phyloP scores from a whole-genome alignment of 2,113 vertebrate species.

The Lasiurus cinereus region DNA sequence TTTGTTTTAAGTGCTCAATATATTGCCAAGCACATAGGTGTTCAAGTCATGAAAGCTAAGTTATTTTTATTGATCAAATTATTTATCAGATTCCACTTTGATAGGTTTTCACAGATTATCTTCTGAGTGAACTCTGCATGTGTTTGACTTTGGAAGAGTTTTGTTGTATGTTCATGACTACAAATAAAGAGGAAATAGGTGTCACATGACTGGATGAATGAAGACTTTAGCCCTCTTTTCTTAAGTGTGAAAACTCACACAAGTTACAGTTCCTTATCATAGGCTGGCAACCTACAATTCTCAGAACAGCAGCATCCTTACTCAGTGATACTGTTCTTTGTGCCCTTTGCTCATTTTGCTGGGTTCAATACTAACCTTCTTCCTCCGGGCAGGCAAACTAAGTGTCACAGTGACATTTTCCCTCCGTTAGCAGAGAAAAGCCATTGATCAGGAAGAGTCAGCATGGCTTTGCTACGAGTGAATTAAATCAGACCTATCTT shows the following conservation, averaged over 20 bases:
- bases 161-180: neutral
- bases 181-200: neutral
- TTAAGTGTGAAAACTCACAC: constrained; percentile 7
- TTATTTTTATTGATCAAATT: constrained; percentile 36
- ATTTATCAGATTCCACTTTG: neutral
- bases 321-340: neutral
- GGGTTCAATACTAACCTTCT: neutral
- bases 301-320: neutral
- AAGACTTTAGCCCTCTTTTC: neutral
- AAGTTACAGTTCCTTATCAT: neutral
- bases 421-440: neutral
- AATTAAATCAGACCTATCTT: neutral
- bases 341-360: constrained; percentile 35
- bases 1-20: neutral
- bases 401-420: constrained; percentile 2
- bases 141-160: neutral
- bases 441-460: neutral
- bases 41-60: constrained; percentile 1
- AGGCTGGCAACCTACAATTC: neutral
- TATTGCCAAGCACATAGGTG: neutral
- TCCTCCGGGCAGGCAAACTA: neutral
- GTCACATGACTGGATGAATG: neutral
- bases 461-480: neutral
- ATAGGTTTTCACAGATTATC: constrained; percentile 7
- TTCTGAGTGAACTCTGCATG: constrained; percentile 15